These are phyloP conservation scores for Arctopsyche grandis DNA, from an alignment of 1,140 invertebrate species.

Conservation along the genomic window DNA sequence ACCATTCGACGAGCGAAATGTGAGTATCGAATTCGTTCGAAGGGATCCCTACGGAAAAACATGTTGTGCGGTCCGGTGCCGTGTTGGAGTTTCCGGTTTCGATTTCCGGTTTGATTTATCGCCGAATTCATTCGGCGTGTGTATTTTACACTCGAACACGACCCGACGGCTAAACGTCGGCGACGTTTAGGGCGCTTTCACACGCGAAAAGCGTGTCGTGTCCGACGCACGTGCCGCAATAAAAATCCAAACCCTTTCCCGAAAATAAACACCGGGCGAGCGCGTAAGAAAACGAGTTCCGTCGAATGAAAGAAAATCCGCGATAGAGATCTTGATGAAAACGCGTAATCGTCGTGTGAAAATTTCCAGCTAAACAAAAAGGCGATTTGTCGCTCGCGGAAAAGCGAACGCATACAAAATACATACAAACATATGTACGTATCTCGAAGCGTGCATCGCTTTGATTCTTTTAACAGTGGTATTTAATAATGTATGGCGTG, in stretches of 20 bases:
- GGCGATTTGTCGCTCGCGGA: background rate
- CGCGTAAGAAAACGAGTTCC: background rate
- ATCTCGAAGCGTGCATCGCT: background rate
- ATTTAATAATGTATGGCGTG: too few species aligned
- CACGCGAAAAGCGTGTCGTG: slow-evolving; percentile 22
- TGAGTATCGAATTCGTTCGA: too few species aligned
- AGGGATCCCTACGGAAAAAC: too few species aligned
- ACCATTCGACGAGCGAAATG: too few species aligned
- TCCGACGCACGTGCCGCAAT: background rate
- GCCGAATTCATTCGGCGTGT: too few species aligned
- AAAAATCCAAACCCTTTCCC: background rate
- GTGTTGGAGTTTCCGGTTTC: too few species aligned
- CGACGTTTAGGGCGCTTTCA: background rate
- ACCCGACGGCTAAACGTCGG: background rate
- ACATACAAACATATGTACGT: too few species aligned
- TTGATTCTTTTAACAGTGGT: too few species aligned
- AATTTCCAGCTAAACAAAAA: slow-evolving; percentile 2
- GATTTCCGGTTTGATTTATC: too few species aligned
- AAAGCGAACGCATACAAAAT: background rate
- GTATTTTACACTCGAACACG: too few species aligned
- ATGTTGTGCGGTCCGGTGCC: too few species aligned
- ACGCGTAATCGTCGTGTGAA: slow-evolving; percentile 7
- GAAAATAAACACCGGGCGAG: background rate
- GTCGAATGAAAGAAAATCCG: background rate
- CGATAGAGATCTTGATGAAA: slow-evolving; percentile 18